These are phyloP conservation scores for Odontomyia ornata DNA, from an alignment of 2,888 invertebrate genomes.

Conservation along the genomic window DNA sequence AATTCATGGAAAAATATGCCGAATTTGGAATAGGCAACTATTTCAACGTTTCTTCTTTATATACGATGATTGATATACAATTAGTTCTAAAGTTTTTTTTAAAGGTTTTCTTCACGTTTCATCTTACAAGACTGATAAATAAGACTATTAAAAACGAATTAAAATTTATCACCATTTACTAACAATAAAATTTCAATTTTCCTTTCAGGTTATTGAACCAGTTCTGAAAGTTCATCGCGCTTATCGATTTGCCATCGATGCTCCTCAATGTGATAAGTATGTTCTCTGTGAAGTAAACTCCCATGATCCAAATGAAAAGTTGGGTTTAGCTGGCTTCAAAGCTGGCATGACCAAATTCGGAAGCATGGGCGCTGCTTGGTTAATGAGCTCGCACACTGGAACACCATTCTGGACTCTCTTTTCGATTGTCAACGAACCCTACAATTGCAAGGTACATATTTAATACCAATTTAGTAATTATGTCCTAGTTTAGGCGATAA, in stretches of 20 bases:
- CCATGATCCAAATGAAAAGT: constrained; percentile 67
- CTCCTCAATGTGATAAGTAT: constrained; percentile 79
- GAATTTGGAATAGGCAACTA: no score
- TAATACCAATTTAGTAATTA: not conserved
- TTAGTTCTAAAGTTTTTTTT: no score
- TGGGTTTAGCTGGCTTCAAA: constrained; percentile 74
- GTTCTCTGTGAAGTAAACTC: constrained; percentile 82
- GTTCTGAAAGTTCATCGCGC: constrained; percentile 83
- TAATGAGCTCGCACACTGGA: constrained; percentile 76
- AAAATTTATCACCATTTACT: no score
- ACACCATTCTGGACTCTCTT: constrained; percentile 83
- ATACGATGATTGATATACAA: no score
- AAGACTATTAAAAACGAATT: no score
- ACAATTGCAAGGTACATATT: constrained; percentile 74
- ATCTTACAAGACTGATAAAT: no score
- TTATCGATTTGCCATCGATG: constrained; percentile 75
- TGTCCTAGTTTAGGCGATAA: no score
- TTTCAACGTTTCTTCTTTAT: no score
- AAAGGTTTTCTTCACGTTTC: no score
- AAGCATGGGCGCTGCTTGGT: constrained; percentile 80
- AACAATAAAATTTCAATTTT: no score
- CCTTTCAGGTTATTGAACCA: constrained; percentile 74
- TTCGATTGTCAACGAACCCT: constrained; percentile 75
- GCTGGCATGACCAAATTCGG: constrained; percentile 76
- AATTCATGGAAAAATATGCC: no score